Evolutionary conservation across 2,113 vertebrate genomes (phyloP).

Genomic region (Amphiprion ocellaris): DNA sequence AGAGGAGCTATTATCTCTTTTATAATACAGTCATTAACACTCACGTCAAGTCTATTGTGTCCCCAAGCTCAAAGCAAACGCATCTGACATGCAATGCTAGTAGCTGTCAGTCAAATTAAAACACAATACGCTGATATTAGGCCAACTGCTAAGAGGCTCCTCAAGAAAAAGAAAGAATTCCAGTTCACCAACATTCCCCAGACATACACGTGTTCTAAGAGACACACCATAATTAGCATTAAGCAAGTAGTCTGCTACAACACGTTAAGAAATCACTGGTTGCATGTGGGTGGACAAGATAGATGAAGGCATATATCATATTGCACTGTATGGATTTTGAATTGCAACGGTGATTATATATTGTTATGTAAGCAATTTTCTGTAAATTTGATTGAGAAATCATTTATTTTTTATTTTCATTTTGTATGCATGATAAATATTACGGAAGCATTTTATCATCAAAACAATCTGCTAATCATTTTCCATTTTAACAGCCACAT

Average conservation of each 20-base stretch:
- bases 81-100: constrained; percentile 48
- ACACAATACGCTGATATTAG: constrained; percentile 52
- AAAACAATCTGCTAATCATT: too few relatives aligned
- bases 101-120: constrained; percentile 71
- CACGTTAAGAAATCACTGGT: neutral
- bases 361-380: neutral
- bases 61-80: constrained; percentile 26
- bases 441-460: too few relatives aligned
- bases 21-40: constrained; percentile 46
- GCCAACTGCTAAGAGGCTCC: constrained; percentile 44
- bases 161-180: constrained; percentile 28
- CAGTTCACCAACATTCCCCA: constrained; percentile 68
- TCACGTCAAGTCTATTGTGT: constrained; percentile 55
- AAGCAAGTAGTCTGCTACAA: neutral
- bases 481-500: too few relatives aligned
- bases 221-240: neutral
- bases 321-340: neutral
- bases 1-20: constrained; percentile 49
- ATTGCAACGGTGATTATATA: neutral
- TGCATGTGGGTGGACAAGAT: neutral
- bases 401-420: too few relatives aligned
- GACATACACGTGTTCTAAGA: neutral
- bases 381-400: neutral
- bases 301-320: neutral
- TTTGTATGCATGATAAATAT: too few relatives aligned